Conservation (phyloP, 2,797 vertebrate genomes). For the Melanogrammus aeglefinus region DNA sequence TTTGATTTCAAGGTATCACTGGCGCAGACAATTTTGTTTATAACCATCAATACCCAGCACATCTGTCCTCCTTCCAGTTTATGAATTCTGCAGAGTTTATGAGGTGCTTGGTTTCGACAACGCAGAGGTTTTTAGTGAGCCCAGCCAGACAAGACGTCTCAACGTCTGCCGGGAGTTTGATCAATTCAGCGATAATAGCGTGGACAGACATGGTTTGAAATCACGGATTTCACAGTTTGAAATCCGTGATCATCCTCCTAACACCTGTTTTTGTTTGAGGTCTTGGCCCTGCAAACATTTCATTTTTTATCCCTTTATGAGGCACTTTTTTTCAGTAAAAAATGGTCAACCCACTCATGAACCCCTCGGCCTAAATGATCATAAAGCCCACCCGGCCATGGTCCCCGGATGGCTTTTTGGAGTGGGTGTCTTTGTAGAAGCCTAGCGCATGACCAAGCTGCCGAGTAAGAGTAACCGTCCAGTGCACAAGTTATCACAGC, state of each 20-base stretch:
- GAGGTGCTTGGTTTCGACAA: background rate
- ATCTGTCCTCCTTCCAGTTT: slow-evolving; percentile 30
- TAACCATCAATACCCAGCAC: slow-evolving; percentile 44
- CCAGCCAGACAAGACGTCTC: background rate
- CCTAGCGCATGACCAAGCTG: too few relatives aligned
- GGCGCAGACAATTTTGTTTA: slow-evolving; percentile 33
- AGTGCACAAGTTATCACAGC: background rate
- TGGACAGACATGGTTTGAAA: too few relatives aligned
- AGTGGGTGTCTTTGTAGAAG: too few relatives aligned
- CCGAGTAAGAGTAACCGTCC: too few relatives aligned
- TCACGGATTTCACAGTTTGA: too few relatives aligned
- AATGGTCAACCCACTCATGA: too few relatives aligned
- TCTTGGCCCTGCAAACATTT: background rate
- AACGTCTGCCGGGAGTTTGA: background rate
- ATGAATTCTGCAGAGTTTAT: slow-evolving; percentile 20
- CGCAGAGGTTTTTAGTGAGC: too few relatives aligned
- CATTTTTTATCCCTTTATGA: background rate
- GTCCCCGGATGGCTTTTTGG: too few relatives aligned
- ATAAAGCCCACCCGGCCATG: too few relatives aligned
- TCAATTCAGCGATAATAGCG: too few relatives aligned
- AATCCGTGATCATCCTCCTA: background rate
- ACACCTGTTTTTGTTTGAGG: background rate
- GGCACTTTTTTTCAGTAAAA: background rate
- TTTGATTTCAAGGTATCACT: slow-evolving; percentile 54
- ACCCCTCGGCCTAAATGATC: too few relatives aligned